Evolutionary conservation across 2,797 vertebrate species (phyloP).

Genomic region (Syndactyla subalaris): DNA sequence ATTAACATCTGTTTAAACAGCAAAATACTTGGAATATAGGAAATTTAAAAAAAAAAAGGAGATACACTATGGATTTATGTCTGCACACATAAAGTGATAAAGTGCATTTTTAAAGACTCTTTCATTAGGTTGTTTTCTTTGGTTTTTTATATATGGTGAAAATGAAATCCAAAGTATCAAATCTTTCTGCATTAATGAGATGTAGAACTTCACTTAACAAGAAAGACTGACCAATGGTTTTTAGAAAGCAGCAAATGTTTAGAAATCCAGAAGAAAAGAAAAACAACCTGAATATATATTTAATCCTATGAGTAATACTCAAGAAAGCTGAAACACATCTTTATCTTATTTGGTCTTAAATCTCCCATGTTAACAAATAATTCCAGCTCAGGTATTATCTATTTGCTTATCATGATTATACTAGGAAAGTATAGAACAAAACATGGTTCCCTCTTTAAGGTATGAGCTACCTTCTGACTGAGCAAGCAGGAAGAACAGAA

Average conservation of each 20-base stretch:
- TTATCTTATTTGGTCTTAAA: background rate
- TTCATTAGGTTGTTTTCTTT: background rate
- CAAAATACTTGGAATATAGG: background rate
- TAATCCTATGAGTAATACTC: background rate
- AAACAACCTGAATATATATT: background rate
- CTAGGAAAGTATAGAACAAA: background rate
- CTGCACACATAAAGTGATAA: background rate
- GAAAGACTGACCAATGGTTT: accelerated
- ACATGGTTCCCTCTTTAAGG: background rate
- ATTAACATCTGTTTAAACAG: background rate
- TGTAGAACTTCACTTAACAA: background rate
- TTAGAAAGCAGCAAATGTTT: background rate
- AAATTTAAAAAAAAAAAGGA: background rate
- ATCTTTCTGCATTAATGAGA: background rate
- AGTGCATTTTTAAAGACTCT: background rate
- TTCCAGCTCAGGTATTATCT: background rate
- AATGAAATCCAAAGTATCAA: background rate
- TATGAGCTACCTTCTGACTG: background rate
- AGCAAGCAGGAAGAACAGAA: background rate
- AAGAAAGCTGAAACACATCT: background rate
- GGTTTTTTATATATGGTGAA: background rate
- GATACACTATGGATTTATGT: background rate
- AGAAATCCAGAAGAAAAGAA: background rate
- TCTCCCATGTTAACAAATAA: background rate
- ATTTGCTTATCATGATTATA: background rate